Conservation (phyloP, 2,888 invertebrate genomes). For the Muschampia plurimacula region DNA sequence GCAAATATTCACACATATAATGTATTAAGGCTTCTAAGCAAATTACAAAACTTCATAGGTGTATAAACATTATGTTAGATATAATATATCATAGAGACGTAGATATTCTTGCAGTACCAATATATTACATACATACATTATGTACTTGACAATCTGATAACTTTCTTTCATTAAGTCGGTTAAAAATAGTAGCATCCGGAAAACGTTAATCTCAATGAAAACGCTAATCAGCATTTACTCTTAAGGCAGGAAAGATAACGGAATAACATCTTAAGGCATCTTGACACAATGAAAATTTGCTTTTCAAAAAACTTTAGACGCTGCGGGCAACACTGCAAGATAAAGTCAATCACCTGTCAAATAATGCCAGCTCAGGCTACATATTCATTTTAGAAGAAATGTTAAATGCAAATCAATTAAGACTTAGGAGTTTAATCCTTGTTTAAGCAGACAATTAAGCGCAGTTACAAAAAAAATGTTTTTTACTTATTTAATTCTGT, state of each 20-base stretch:
- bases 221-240: conserved; percentile 4
- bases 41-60: too few relatives aligned
- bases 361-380: conserved; percentile 32
- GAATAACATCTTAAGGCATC: conserved; percentile 41
- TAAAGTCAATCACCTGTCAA: conserved; percentile 37
- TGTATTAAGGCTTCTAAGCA: too few relatives aligned
- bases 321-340: conserved; percentile 37
- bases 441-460: conserved; percentile 6
- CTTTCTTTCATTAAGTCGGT: neutral
- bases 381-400: conserved; percentile 26
- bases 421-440: conserved; percentile 14
- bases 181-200: neutral
- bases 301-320: conserved; percentile 36
- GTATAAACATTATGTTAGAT: too few relatives aligned
- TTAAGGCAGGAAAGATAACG: conserved; percentile 38
- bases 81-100: too few relatives aligned
- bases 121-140: too few relatives aligned
- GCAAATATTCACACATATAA: too few relatives aligned
- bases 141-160: too few relatives aligned
- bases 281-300: conserved; percentile 41
- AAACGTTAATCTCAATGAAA: conserved; percentile 15
- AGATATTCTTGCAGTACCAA: too few relatives aligned
- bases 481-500: neutral
- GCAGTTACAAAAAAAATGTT: neutral
- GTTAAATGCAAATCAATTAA: conserved; percentile 28